A percentile compares a stretch with the other conserved stretches of the same genome.
Evolutionary conservation across 1,140 invertebrate genomes (phyloP).

Genomic region (Drosophila baimaii): DNA sequence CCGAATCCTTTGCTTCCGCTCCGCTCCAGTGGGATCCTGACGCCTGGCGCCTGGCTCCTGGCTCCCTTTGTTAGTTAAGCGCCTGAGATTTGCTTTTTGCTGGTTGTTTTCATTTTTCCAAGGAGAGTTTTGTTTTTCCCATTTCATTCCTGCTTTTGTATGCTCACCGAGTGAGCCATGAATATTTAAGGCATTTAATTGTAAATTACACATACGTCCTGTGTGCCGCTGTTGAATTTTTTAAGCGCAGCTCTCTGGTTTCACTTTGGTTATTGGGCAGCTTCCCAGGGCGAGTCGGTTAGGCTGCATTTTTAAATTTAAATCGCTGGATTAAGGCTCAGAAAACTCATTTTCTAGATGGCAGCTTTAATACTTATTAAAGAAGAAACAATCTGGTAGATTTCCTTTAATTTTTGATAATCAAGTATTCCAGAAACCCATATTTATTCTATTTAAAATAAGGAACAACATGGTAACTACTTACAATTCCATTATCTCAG

Average conservation of each 20-base stretch:
- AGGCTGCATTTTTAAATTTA: constrained; percentile 46
- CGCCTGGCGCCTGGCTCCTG: not conserved
- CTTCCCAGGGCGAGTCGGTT: constrained; percentile 49
- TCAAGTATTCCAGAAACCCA: too few species aligned
- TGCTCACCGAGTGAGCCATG: constrained; percentile 43
- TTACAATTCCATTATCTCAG: too few species aligned
- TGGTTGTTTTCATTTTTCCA: constrained; percentile 32
- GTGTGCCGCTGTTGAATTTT: constrained; percentile 72
- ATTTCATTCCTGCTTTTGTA: constrained; percentile 8
- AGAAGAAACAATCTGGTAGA: not conserved
- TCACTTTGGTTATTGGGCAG: constrained; percentile 62
- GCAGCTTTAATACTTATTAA: constrained; percentile 22
- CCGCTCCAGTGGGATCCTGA: not conserved
- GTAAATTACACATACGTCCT: constrained; percentile 79
- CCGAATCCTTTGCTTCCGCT: constrained; percentile 2
- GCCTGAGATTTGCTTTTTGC: constrained; percentile 41
- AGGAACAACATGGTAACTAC: too few species aligned
- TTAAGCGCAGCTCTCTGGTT: constrained; percentile 48
- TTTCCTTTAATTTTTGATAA: not conserved
- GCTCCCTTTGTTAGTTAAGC: constrained; percentile 59
- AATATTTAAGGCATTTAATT: constrained; percentile 80
- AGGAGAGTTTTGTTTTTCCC: constrained; percentile 55
- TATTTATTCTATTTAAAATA: too few species aligned
- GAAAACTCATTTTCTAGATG: constrained; percentile 21
- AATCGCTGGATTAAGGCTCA: constrained; percentile 54